Percentiles rank a stretch among this genome's conserved stretches.
Conservation (phyloP, 2,113 vertebrate genomes). For the Pardalotus punctatus region DNA sequence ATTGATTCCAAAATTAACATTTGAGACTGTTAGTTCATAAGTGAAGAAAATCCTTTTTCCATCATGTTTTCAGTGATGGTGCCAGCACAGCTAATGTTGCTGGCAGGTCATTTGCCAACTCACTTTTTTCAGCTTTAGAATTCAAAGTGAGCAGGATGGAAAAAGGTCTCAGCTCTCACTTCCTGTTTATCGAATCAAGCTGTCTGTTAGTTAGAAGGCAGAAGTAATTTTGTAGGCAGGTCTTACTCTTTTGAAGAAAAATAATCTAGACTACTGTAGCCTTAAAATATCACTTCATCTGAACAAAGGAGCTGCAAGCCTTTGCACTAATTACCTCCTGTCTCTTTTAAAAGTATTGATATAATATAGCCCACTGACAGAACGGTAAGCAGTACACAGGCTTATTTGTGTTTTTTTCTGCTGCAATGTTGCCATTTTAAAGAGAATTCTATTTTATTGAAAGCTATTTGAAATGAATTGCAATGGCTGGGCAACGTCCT, state of each 20-base stretch:
- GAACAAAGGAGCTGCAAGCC: not conserved
- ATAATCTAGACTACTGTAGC: not conserved
- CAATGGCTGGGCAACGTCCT: not conserved
- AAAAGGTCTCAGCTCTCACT: conserved; percentile 52
- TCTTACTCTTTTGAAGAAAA: conserved; percentile 11
- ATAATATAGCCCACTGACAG: not conserved
- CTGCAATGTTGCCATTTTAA: not conserved
- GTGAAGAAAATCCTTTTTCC: not conserved
- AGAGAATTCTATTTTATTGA: not conserved
- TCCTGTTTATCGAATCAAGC: conserved; percentile 62
- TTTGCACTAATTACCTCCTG: not conserved
- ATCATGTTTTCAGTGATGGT: not conserved
- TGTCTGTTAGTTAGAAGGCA: not conserved
- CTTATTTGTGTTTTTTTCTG: not conserved
- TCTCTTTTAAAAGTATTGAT: not conserved
- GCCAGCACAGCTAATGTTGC: conserved; percentile 18
- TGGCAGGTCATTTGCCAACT: not conserved
- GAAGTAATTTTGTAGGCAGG: conserved; percentile 18
- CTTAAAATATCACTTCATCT: not conserved
- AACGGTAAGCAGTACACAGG: not conserved
- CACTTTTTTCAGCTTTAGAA: not conserved
- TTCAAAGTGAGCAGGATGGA: conserved; percentile 39
- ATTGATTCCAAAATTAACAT: not conserved
- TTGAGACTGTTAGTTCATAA: not conserved
- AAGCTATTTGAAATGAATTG: not conserved